Evolutionary conservation across 2,888 invertebrate genomes (phyloP).

Genomic region (Tipula confusa): DNA sequence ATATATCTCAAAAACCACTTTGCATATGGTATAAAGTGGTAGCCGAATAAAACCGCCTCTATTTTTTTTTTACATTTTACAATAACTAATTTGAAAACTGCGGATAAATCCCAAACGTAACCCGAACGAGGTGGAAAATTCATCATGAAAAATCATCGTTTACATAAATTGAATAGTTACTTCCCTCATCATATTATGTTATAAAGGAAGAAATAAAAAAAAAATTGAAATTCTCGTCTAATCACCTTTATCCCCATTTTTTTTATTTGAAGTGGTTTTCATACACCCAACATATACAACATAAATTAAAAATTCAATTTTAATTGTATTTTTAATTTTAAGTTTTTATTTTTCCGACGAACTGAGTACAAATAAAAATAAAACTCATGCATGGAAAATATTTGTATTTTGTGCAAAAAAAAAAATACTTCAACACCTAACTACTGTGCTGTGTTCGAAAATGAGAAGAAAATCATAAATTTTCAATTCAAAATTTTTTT

Average conservation of each 20-base stretch:
- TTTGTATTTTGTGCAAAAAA: background rate
- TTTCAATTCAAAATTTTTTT: conserved; percentile 4
- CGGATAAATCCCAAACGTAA: background rate
- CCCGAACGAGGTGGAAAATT: background rate
- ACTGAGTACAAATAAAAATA: background rate
- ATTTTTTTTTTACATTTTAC: background rate
- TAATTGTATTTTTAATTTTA: conserved; percentile 15
- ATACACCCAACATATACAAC: background rate
- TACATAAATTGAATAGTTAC: background rate
- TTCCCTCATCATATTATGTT: background rate
- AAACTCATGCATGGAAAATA: background rate
- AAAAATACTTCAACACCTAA: background rate
- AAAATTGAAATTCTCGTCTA: background rate
- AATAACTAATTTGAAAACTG: background rate
- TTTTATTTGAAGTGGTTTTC: background rate
- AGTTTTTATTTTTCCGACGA: background rate
- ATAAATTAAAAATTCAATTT: background rate
- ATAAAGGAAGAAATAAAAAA: background rate
- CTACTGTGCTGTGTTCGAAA: background rate
- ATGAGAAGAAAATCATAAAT: background rate
- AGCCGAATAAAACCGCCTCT: background rate
- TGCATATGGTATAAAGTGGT: background rate
- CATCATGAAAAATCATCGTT: background rate
- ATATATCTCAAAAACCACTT: background rate
- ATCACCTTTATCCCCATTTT: background rate